Evolutionary conservation across 1,140 invertebrate species (phyloP), one percentile per base, ranked within the genome.

Genomic region (Piezodorus guildinii): DNA sequence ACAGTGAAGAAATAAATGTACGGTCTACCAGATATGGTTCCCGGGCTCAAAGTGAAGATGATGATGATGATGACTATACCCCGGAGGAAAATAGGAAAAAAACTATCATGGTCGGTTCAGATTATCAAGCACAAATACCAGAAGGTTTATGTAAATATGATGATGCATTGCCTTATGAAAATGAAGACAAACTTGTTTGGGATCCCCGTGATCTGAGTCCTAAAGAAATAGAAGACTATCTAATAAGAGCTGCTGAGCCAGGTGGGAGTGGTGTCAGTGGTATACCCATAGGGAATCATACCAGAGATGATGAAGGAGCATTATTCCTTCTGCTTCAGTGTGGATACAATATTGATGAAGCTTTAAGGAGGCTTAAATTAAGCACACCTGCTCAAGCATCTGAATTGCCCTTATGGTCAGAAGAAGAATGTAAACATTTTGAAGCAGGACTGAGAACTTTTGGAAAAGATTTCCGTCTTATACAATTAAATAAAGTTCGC

Each of bases 381-480:
- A 90, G 91, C 72, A 56, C 52, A 17, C 52, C 52, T 27, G 23
- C 23, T 2, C 52, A 56, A 56, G 81, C 83, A 17, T 77, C 87
- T 21, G 83, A 85, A 0, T 85, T 88, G 74, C 90, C 88, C 72
- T 79, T 94, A 5, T 98, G 95, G 94, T 96, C 94, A 17, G 94
- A 97, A 74, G 94, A 97, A 75, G 95, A 98, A 74, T 97, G 94
- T 78, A 81, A 89, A 66, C 94, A 94, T 77, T 98, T 98, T 79
- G 95, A 98, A 79, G 88, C 87, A 72, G 94, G 94, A 60, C 80
- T 98, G 3, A 82, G 94, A 71, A 83, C 82, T 62, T 94, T 91
- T 74, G 94, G 94, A 46, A 98, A 98, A 77, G 92, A 98, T 77
- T 98, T 98, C 76, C 89, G 93, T 76, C 78, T 87, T 65, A 97